Conservation (phyloP, 2,113 vertebrate genomes). For the Mohoua ochrocephala region DNA sequence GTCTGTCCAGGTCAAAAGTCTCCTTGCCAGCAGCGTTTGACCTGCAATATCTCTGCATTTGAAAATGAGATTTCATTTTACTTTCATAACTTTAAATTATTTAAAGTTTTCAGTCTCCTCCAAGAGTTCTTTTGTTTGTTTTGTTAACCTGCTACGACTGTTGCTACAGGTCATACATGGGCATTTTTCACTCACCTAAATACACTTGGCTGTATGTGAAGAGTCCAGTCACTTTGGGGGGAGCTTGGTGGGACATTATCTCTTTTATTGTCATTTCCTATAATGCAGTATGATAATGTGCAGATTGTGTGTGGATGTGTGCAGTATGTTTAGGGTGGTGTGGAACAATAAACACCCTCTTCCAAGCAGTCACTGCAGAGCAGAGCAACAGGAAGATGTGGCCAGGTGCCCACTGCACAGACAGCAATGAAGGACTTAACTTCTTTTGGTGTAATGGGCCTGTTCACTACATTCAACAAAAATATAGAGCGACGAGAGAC, state of each 20-base stretch:
- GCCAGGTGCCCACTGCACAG: background rate
- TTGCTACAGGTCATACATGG: background rate
- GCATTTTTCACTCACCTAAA: background rate
- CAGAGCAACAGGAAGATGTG: background rate
- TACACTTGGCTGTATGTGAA: background rate
- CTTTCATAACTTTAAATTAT: background rate
- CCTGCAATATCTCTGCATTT: background rate
- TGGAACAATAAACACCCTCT: background rate
- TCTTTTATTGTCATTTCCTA: constrained; percentile 51
- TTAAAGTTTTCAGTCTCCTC: background rate
- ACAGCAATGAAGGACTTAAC: background rate
- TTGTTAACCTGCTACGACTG: background rate
- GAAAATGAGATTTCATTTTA: constrained; percentile 3
- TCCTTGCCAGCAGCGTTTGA: background rate
- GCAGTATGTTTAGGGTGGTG: background rate
- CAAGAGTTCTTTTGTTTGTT: background rate
- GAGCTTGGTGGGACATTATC: constrained; percentile 9
- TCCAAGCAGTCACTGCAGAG: background rate
- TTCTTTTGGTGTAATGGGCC: background rate
- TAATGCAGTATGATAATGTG: background rate
- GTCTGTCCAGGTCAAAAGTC: constrained; percentile 16
- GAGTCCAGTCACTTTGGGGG: constrained; percentile 25
- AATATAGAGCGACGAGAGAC: background rate
- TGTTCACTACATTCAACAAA: background rate
- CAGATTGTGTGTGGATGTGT: background rate